Evolutionary conservation across 2,888 invertebrate species (phyloP), one percentile per base, ranked within the genome.

Genomic region (Entomobrya proxima): DNA sequence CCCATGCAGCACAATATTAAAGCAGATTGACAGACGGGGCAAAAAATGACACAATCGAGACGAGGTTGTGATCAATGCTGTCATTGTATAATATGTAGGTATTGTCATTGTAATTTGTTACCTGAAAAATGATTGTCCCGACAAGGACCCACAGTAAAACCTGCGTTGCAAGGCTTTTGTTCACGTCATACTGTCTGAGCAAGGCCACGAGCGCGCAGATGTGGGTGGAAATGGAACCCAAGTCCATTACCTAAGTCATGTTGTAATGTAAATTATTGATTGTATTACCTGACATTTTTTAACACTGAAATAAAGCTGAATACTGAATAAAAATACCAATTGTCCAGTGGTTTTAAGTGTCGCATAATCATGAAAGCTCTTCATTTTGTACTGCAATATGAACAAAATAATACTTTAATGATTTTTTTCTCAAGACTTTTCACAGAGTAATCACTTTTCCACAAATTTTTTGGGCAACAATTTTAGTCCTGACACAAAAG

Each of bases 151-250:
- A 88, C 44, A 80, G 27, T 35, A 88, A 72, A 77, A 88, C 47
- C 64, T 87, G 81, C 4, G 83, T 85, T 11, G 78, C 67, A 3
- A 76, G 55, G 58, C 61, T 80, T 35, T 86, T 79, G 52, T 87
- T 50, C 35, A 87, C 82, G 37, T 84, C 55, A 30, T 79, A 76
- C 5, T 47, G 55, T 55, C 84, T 78, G n/a, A 88, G 50, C 3
- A 88, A 58, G 15, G 87, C 86, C 11, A 88, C 85, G 4, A 88
- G 55, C 7, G 86, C 87, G 21, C 75, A 78, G 58, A 88, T 85
- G 40, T 88, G 88, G n/a, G 86, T 86, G 24, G 86, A 79, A 40
- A 86, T 79, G 27, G 88, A 86, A 24, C 88, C 88, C 27, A 88
- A 52, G 61, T 88, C 88, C 87, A 88, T 86, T 3, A 86, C n/a